These are phyloP conservation scores for Pelmatolapia mariae DNA, from an alignment of 2,113 vertebrate species.

Conservation along the genomic window DNA sequence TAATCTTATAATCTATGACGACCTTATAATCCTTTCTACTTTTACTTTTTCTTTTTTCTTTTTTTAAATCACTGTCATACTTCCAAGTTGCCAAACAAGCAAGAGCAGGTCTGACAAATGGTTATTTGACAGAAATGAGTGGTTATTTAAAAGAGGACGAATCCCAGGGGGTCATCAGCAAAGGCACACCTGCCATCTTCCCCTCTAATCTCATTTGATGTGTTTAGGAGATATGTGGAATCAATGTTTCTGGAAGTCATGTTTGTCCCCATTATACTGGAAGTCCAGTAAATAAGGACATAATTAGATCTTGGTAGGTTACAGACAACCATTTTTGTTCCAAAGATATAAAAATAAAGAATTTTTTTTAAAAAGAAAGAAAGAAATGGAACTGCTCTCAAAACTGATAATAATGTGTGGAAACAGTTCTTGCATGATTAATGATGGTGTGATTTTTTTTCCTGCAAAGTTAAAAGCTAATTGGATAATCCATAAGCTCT, in stretches of 20 bases:
- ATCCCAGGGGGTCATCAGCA: conserved; percentile 15
- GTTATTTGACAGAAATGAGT: not conserved
- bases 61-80: not conserved
- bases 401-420: not conserved
- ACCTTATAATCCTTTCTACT: not conserved
- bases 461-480: not conserved
- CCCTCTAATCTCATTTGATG: conserved; percentile 46
- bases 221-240: conserved; percentile 38
- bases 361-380: not conserved
- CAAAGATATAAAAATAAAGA: not conserved
- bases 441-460: not conserved
- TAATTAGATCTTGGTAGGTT: not conserved
- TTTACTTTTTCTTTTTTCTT: not conserved
- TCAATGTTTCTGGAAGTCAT: conserved; percentile 43
- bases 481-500: not conserved
- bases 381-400: not conserved
- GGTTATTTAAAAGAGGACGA: conserved; percentile 5
- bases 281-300: conserved; percentile 23
- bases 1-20: not conserved
- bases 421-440: not conserved
- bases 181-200: conserved; percentile 29
- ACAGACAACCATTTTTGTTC: not conserved
- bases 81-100: not conserved
- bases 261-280: not conserved
- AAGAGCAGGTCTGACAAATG: not conserved